phyloP scores from a whole-genome alignment of 2,797 vertebrate genomes.

The Babyrousa celebensis region DNA sequence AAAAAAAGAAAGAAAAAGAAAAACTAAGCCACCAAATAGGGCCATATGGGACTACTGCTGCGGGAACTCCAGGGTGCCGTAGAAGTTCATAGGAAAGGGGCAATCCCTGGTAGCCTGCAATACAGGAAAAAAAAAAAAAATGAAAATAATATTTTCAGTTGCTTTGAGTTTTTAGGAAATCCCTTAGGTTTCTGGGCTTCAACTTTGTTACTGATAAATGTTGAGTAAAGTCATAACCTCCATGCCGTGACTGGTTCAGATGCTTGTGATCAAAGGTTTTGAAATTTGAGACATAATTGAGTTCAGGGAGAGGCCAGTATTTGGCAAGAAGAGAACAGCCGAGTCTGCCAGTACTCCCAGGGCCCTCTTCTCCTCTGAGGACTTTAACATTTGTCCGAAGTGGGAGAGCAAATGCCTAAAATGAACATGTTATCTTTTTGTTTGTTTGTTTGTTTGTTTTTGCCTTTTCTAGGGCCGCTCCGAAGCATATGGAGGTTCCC shows the following conservation, averaged over 20 bases:
- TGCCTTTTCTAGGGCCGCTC: no score
- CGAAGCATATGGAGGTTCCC: no score
- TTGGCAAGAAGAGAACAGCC: neutral
- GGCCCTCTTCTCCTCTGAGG: neutral
- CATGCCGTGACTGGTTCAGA: neutral
- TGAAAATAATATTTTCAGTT: neutral
- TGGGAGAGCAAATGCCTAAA: constrained; percentile 7
- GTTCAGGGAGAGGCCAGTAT: neutral
- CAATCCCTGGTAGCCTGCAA: neutral
- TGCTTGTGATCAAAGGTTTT: constrained; percentile 16
- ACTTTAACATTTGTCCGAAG: constrained; percentile 46
- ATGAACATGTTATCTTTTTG: neutral
- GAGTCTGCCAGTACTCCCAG: neutral
- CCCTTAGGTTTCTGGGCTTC: constrained; percentile 24
- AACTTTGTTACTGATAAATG: constrained; percentile 38
- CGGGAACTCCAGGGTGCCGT: neutral
- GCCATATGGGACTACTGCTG: neutral
- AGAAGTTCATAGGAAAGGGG: neutral
- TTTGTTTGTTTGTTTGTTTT: no score
- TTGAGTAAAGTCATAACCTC: neutral
- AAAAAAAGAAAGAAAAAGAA: neutral
- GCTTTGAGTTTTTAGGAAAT: constrained; percentile 54
- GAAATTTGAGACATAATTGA: constrained; percentile 50
- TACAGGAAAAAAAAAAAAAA: neutral
- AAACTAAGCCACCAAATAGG: neutral